These are phyloP conservation scores for Ormia ochracea DNA, from an alignment of 2,888 invertebrate species.

Conservation along the genomic window DNA sequence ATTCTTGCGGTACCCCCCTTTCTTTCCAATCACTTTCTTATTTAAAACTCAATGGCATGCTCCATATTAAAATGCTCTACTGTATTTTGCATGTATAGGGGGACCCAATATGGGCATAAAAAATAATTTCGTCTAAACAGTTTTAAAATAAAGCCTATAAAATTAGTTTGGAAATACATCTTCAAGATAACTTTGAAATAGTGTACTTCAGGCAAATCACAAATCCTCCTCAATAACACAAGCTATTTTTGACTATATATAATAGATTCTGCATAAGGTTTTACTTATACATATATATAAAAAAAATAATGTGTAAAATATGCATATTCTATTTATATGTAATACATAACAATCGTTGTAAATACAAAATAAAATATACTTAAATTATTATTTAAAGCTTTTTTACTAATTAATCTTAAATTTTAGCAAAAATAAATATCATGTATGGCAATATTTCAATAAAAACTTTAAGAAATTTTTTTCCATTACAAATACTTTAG, in stretches of 20 bases:
- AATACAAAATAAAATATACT: neutral
- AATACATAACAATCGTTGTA: neutral
- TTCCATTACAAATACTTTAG: neutral
- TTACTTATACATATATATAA: neutral
- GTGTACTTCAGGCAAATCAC: no score
- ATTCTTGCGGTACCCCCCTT: no score
- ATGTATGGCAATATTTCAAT: conserved; percentile 3
- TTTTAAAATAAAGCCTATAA: no score
- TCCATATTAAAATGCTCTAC: no score
- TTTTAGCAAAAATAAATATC: conserved; percentile 16
- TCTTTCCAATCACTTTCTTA: no score
- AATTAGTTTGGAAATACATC: no score
- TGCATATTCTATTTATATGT: neutral
- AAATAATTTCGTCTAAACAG: no score
- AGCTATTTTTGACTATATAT: neutral
- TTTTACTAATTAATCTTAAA: neutral
- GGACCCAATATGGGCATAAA: no score
- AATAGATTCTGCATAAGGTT: neutral
- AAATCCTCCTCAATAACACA: no score
- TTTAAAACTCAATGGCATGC: no score
- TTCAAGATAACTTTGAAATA: neutral
- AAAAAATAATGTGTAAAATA: conserved; percentile 21
- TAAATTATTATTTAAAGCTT: conserved; percentile 39
- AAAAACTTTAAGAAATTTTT: neutral
- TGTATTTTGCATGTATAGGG: no score